Conservation (phyloP, 1,140 invertebrate genomes). For the Penaeus japonicus region DNA sequence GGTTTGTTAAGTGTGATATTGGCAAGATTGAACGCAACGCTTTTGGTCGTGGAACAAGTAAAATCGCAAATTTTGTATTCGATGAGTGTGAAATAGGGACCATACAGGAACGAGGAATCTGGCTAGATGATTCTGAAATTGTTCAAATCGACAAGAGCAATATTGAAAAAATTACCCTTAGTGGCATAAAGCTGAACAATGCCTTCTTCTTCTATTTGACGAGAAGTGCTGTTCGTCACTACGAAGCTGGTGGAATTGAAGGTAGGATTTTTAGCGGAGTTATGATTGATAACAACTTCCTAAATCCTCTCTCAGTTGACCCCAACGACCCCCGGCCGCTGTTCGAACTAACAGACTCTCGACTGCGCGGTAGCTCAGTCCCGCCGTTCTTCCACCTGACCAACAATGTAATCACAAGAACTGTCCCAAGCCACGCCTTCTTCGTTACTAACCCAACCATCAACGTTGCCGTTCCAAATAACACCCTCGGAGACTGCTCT, state of each 20-base stretch:
- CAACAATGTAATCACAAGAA: slow-evolving; percentile 18
- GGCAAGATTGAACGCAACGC: slow-evolving; percentile 2
- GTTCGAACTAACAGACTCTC: neutral
- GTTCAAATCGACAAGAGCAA: neutral
- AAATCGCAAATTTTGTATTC: neutral
- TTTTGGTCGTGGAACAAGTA: slow-evolving; percentile 4
- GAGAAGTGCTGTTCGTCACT: neutral
- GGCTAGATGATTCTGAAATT: slow-evolving; percentile 2
- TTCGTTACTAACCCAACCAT: neutral
- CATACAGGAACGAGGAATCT: neutral
- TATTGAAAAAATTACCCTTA: neutral
- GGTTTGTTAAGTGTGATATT: neutral
- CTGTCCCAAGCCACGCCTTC: neutral
- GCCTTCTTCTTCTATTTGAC: slow-evolving; percentile 20
- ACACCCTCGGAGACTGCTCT: slow-evolving; percentile 23
- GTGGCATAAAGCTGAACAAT: neutral
- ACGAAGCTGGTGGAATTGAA: slow-evolving; percentile 11
- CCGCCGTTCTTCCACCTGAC: slow-evolving; percentile 28
- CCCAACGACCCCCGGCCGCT: neutral
- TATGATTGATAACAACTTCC: slow-evolving; percentile 22
- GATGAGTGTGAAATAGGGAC: neutral
- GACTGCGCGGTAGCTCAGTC: neutral
- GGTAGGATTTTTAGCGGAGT: slow-evolving; percentile 7
- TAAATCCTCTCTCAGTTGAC: neutral
- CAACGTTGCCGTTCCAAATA: slow-evolving; percentile 31